These are phyloP conservation scores for Mylabris sibirica DNA, from an alignment of 2,888 invertebrate species.

Conservation along the genomic window DNA sequence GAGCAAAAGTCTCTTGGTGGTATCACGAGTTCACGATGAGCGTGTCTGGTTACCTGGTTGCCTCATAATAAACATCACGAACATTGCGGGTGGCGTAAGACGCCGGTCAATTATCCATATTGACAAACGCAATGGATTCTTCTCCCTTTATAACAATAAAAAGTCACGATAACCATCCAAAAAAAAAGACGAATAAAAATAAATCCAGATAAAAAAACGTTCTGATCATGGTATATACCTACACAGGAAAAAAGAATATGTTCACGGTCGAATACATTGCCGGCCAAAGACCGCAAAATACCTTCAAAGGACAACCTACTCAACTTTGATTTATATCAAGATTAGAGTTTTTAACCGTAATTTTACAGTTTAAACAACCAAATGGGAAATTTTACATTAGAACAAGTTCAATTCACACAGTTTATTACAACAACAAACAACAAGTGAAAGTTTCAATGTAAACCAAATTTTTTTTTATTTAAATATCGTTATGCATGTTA, in stretches of 20 bases:
- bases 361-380: neutral
- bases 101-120: conserved; percentile 38
- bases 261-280: neutral
- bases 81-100: conserved; percentile 53
- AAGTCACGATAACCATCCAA: neutral
- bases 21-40: conserved; percentile 51
- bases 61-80: conserved; percentile 55
- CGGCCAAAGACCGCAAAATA: conserved; percentile 4
- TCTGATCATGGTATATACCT: neutral
- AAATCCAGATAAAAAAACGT: neutral
- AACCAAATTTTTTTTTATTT: neutral
- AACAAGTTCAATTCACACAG: conserved; percentile 1
- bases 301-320: conserved; percentile 9
- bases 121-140: conserved; percentile 13
- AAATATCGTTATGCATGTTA: neutral
- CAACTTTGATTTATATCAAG: neutral
- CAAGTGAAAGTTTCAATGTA: neutral
- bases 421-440: conserved; percentile 6
- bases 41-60: conserved; percentile 49
- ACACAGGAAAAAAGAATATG: neutral
- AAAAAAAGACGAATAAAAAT: neutral
- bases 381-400: neutral
- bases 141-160: neutral
- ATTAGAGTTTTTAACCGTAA: neutral
- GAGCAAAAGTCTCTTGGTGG: conserved; percentile 33